Evolutionary conservation across 1,140 invertebrate genomes (phyloP).

Genomic region (Coptotermes formosanus): DNA sequence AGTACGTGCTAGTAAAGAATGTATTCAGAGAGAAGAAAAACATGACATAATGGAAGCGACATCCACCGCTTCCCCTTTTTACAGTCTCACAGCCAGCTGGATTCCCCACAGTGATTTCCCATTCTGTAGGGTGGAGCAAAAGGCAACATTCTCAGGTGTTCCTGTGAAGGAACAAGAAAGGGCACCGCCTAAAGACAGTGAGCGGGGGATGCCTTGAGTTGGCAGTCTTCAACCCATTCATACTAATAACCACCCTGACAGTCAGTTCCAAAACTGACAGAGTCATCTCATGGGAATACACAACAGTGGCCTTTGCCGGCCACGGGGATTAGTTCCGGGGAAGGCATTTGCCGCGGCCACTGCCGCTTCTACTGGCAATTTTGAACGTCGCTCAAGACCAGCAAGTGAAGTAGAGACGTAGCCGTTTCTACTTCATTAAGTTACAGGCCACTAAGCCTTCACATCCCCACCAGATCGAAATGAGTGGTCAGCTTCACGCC

Average conservation of each 20-base stretch:
- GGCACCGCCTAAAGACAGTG: background rate
- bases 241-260: background rate
- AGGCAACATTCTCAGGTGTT: conserved; percentile 12
- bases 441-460: no score
- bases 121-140: background rate
- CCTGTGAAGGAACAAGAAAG: background rate
- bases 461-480: no score
- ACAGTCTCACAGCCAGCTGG: background rate
- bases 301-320: no score
- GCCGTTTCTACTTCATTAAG: no score
- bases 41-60: background rate
- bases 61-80: background rate
- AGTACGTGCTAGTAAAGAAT: no score
- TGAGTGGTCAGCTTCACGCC: no score
- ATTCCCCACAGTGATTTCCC: background rate
- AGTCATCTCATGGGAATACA: background rate
- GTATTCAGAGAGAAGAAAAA: no score
- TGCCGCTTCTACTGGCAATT: no score
- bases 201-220: background rate
- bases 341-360: no score
- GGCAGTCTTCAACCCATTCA: background rate
- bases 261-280: background rate
- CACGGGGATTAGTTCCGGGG: no score
- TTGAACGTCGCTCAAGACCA: no score
- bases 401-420: no score